These are phyloP conservation scores for Drosophila kepulauana DNA, from an alignment of 1,140 invertebrate species.

Conservation along the genomic window DNA sequence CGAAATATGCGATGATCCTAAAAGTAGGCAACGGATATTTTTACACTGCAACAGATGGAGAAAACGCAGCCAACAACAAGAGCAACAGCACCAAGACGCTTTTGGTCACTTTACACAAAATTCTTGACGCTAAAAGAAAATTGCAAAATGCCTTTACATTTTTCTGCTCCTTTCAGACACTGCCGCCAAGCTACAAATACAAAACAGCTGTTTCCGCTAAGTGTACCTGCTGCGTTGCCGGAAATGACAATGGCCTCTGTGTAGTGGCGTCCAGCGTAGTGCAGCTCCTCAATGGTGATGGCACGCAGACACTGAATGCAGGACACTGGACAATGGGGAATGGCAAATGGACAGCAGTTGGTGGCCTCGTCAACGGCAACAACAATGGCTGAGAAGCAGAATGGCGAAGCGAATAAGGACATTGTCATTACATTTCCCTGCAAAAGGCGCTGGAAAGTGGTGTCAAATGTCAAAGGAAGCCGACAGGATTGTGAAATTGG, in stretches of 20 bases:
- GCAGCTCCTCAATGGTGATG: slow-evolving; percentile 39
- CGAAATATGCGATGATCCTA: slow-evolving; percentile 69
- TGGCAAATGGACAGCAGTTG: slow-evolving; percentile 36
- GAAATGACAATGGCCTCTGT: slow-evolving; percentile 68
- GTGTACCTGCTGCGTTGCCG: slow-evolving; percentile 56
- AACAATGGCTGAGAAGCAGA: slow-evolving; percentile 28
- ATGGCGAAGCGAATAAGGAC: slow-evolving; percentile 25
- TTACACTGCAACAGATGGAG: slow-evolving; percentile 4
- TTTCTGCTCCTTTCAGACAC: not conserved
- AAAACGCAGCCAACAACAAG: slow-evolving; percentile 25
- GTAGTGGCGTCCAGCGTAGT: slow-evolving; percentile 33
- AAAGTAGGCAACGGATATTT: slow-evolving; percentile 62
- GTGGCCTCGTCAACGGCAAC: slow-evolving; percentile 28
- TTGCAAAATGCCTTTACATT: slow-evolving; percentile 61
- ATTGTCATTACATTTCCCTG: slow-evolving; percentile 50
- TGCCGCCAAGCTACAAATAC: slow-evolving; percentile 17
- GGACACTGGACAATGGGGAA: slow-evolving; percentile 33
- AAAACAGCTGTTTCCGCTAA: slow-evolving; percentile 75
- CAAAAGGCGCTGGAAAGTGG: slow-evolving; percentile 54
- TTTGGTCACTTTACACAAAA: slow-evolving; percentile 51
- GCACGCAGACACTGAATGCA: slow-evolving; percentile 32
- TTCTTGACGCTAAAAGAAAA: slow-evolving; percentile 47
- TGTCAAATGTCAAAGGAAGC: slow-evolving; percentile 65
- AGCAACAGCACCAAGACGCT: slow-evolving; percentile 24
- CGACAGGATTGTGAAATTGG: slow-evolving; percentile 51